phyloP scores from a whole-genome alignment of 2,888 invertebrate genomes.

The Caenorhabditis zanzibari region DNA sequence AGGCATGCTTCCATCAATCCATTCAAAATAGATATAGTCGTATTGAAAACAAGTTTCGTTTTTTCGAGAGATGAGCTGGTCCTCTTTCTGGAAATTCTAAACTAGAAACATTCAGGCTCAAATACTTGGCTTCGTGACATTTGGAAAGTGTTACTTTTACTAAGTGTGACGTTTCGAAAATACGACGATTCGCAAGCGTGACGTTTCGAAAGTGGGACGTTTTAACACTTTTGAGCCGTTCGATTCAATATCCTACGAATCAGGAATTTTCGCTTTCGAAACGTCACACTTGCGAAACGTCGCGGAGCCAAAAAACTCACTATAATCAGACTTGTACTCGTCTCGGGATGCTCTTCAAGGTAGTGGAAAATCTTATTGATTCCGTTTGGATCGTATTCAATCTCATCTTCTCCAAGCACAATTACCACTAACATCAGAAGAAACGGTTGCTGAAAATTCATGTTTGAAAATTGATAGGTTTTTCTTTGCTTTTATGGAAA shows the following conservation, averaged over 20 bases:
- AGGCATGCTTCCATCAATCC: background rate
- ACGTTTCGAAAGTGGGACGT: no score
- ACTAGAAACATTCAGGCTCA: no score
- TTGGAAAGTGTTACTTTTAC: no score
- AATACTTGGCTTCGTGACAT: no score
- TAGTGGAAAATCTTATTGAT: conserved; percentile 12
- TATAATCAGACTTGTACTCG: conserved; percentile 2
- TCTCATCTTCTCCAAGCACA: background rate
- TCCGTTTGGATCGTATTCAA: conserved; percentile 1
- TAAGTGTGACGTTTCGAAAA: no score
- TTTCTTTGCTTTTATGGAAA: background rate
- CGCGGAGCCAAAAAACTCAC: conserved; percentile 17
- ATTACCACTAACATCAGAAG: background rate
- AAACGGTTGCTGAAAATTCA: background rate
- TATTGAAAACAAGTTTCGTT: conserved; percentile 22
- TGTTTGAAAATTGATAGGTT: background rate
- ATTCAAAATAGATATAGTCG: conserved; percentile 37
- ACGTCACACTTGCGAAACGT: no score
- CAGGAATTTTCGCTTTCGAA: no score
- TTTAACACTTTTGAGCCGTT: no score
- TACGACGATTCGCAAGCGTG: no score
- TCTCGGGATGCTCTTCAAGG: conserved; percentile 9
- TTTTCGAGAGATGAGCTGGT: conserved; percentile 9
- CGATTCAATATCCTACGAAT: no score
- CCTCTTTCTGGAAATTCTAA: conserved; percentile 34